Evolutionary conservation across 2,113 vertebrate species (phyloP), one percentile per base, ranked within the genome.

Genomic region (Bos indicus): DNA sequence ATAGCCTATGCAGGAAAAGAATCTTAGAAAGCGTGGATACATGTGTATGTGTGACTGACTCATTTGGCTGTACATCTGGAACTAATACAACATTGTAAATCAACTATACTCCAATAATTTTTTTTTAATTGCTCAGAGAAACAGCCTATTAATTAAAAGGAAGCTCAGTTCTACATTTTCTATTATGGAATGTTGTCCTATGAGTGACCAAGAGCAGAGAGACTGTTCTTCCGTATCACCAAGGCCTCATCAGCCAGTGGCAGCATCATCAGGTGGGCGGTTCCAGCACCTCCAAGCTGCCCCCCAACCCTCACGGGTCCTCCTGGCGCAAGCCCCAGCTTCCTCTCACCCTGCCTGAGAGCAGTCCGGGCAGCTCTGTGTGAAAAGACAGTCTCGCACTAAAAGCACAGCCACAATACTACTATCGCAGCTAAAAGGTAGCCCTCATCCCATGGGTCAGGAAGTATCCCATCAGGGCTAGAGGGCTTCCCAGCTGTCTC

Each of bases 261-360:
- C 52, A 46, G 25, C 21, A 7, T 3, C 0, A 28, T 3, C 2
- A 13, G n/a, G 23, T 6, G 2, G 2, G 2, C 3, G 1, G 25
- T 11, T 10, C 26, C 0, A 1, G 2, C 1, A 9, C 48, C 57
- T 67, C 16, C 17, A 7, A 0, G 8, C 21, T 12, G 1, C 62
- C 48, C 12, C 9, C 16, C 17, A 1, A 11, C 33, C 46, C 16
- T 23, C 1, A 2, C 0, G 14, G 43, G 25, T 14, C 7, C 7
- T 62, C 7, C 2, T 5, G 77, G 51, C 7, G 21, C 26, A 1
- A 26, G n/a, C 15, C 15, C 77, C 85, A 54, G 78, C 26, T 3
- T 64, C 40, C 26, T 10, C 6, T 30, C 30, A 6, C 51, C 11
- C 56, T 17, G 7, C 43, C 5, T 0, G 25, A 80, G 15, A 46